Evolutionary conservation across 2,888 invertebrate species (phyloP).

Genomic region (Callyntrura sp.): DNA sequence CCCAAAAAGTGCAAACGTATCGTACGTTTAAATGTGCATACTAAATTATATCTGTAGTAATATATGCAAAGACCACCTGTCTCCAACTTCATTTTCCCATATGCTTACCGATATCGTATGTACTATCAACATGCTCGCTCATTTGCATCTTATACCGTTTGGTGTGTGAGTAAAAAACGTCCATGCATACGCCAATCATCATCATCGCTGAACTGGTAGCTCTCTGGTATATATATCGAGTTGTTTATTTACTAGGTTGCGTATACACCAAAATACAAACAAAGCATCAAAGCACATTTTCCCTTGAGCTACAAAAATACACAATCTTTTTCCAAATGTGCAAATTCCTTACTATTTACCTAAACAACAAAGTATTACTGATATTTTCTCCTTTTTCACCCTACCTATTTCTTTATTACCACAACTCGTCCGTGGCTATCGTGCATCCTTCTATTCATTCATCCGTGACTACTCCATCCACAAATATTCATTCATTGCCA

Average conservation of each 20-base stretch:
- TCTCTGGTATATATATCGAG: neutral
- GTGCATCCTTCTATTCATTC: neutral
- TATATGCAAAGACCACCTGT: constrained; percentile 68
- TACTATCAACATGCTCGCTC: neutral
- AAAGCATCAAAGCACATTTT: constrained; percentile 44
- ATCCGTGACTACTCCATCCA: neutral
- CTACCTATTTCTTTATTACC: neutral
- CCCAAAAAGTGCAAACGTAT: neutral
- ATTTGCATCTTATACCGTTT: constrained; percentile 38
- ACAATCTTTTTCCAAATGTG: neutral
- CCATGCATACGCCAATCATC: neutral
- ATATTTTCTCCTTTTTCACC: constrained; percentile 2
- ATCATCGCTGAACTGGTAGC: neutral
- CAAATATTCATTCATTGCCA: neutral
- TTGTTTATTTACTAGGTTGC: neutral
- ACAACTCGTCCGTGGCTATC: constrained; percentile 29
- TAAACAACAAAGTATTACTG: neutral
- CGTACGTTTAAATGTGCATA: neutral
- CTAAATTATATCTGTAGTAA: neutral
- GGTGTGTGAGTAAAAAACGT: neutral
- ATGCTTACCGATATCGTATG: neutral
- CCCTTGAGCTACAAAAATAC: constrained; percentile 59
- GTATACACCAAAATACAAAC: neutral
- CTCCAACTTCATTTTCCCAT: constrained; percentile 65
- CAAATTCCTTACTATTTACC: neutral